These are phyloP conservation scores for Brachypteracias leptosomus DNA, from an alignment of 2,113 vertebrate genomes.

Conservation along the genomic window DNA sequence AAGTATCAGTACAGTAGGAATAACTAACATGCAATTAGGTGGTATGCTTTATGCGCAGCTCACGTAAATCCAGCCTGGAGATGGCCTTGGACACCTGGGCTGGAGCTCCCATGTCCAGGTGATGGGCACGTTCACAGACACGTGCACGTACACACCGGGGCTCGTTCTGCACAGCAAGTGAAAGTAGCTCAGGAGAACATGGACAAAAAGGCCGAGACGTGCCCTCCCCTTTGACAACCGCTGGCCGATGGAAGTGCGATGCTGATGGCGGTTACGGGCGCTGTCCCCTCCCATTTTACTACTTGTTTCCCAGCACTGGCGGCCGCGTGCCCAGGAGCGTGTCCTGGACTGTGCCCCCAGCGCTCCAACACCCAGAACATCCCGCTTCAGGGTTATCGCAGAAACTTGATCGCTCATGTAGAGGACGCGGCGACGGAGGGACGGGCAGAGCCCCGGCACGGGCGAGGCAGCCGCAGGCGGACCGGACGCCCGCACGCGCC, in stretches of 20 bases:
- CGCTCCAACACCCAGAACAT: background rate
- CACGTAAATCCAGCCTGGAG: background rate
- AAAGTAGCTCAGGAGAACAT: background rate
- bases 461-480: accelerated
- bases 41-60: background rate
- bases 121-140: background rate
- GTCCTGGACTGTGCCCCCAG: background rate
- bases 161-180: background rate
- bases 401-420: background rate
- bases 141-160: accelerated
- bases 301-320: accelerated
- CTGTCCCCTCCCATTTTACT: background rate
- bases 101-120: background rate
- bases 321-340: accelerated
- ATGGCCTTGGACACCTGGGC: background rate
- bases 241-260: background rate
- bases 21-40: background rate
- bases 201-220: background rate
- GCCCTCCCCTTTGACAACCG: background rate
- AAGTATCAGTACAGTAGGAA: background rate
- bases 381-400: background rate
- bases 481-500: too few relatives aligned
- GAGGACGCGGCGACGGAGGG: background rate
- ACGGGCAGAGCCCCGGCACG: background rate
- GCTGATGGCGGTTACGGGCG: accelerated